These are phyloP conservation scores for Coelogynopora nodosa DNA, from an alignment of 2,888 invertebrate genomes.

Conservation along the genomic window DNA sequence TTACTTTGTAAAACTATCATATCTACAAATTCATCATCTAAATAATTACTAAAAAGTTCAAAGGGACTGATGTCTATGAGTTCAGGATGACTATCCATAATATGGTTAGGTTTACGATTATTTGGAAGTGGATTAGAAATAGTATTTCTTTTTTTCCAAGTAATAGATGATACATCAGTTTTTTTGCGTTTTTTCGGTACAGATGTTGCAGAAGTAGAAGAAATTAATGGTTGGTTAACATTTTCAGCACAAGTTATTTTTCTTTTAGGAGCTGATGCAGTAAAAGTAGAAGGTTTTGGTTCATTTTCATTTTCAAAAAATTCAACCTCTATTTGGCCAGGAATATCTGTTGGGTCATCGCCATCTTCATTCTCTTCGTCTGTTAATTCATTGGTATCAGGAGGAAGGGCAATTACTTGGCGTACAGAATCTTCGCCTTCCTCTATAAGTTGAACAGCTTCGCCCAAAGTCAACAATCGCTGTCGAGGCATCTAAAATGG, in stretches of 20 bases:
- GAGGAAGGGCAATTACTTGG: too few species aligned
- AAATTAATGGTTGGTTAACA: not conserved
- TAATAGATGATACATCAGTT: not conserved
- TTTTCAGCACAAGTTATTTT: too few species aligned
- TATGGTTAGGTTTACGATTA: not conserved
- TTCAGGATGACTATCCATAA: not conserved
- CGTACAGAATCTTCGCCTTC: too few species aligned
- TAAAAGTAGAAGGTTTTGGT: too few species aligned
- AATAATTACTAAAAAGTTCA: slow-evolving; percentile 41
- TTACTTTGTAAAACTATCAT: slow-evolving; percentile 32
- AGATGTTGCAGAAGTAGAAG: not conserved
- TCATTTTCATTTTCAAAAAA: too few species aligned
- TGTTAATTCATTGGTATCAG: too few species aligned
- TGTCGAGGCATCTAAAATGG: not conserved
- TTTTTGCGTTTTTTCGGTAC: not conserved
- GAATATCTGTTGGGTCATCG: too few species aligned
- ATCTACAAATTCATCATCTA: slow-evolving; percentile 43
- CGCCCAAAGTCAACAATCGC: not conserved
- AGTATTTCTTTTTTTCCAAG: not conserved
- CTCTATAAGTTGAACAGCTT: too few species aligned
- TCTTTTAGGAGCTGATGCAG: too few species aligned
- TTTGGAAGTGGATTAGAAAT: not conserved
- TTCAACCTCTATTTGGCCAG: too few species aligned
- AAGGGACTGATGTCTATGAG: slow-evolving; percentile 32
- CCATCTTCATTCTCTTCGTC: too few species aligned